Conservation (phyloP, 2,113 vertebrate genomes). For the Megalops atlanticus region DNA sequence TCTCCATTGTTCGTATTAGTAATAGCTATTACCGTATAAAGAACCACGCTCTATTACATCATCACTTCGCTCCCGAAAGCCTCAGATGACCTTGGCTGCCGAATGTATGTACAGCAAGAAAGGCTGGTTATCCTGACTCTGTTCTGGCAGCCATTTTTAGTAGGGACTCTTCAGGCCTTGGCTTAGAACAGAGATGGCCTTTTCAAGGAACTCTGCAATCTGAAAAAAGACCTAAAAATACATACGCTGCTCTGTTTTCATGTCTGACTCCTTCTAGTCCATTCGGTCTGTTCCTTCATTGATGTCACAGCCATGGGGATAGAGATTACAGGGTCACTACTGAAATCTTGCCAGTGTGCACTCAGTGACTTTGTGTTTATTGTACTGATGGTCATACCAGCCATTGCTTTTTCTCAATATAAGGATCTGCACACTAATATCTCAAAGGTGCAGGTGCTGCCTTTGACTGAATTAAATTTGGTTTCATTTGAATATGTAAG, state of each 20-base stretch:
- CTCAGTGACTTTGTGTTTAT: not conserved
- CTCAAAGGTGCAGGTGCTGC: no score
- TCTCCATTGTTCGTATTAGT: not conserved
- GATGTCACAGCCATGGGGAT: no score
- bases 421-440: no score
- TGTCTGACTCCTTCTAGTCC: not conserved
- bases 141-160: not conserved
- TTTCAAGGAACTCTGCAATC: not conserved
- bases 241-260: no score
- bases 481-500: no score
- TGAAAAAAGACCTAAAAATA: no score
- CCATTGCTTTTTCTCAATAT: no score
- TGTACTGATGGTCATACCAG: not conserved
- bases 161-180: not conserved
- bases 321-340: not conserved
- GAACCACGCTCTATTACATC: not conserved
- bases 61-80: not conserved
- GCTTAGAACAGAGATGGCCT: not conserved
- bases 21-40: not conserved
- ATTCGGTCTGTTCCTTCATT: not conserved
- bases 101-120: not conserved
- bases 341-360: not conserved
- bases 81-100: not conserved
- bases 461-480: no score
- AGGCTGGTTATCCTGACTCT: not conserved